phyloP scores from a whole-genome alignment of 1,140 invertebrate genomes.

The Aphelenchoides fujianensis region DNA sequence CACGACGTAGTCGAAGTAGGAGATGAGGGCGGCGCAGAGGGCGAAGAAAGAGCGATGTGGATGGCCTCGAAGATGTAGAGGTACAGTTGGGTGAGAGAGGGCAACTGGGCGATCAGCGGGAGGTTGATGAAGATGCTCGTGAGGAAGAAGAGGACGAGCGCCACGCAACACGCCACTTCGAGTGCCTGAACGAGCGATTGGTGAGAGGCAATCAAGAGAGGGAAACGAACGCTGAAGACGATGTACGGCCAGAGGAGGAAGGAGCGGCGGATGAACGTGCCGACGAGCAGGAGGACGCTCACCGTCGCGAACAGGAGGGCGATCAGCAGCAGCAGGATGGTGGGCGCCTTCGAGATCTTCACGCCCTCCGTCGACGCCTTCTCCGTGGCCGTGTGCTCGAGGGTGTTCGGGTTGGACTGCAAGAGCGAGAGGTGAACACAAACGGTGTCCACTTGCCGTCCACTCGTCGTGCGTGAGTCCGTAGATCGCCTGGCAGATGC shows the following conservation, averaged over 20 bases:
- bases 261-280: background rate
- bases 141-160: too few species aligned
- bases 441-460: background rate
- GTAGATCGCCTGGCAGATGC: background rate
- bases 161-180: too few species aligned
- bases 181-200: too few species aligned
- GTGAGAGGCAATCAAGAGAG: too few species aligned
- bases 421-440: background rate
- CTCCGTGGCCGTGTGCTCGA: background rate
- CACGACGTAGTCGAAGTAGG: too few species aligned
- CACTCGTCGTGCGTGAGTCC: background rate
- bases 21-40: too few species aligned
- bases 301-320: background rate
- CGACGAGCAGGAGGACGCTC: background rate
- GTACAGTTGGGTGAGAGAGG: too few species aligned
- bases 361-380: background rate
- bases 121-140: too few species aligned
- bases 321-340: background rate
- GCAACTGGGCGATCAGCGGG: too few species aligned
- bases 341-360: background rate
- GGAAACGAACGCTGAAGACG: background rate
- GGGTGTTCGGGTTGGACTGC: background rate
- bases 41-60: too few species aligned
- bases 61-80: too few species aligned
- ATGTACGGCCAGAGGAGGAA: background rate